These are phyloP conservation scores for Galaxias olidus DNA, from an alignment of 2,797 vertebrate genomes.

Conservation along the genomic window DNA sequence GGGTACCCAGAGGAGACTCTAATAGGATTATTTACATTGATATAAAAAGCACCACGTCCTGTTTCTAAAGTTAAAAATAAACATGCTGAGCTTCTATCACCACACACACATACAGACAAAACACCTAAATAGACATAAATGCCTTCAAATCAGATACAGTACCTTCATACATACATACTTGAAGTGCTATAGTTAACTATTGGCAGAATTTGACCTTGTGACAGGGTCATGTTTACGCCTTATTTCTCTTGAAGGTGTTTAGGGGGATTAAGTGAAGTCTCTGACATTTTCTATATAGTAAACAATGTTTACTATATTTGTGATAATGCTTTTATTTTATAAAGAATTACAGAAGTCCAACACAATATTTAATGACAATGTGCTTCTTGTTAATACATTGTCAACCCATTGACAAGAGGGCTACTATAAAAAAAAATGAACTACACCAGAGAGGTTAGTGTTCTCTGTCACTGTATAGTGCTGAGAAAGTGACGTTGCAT, in stretches of 20 bases:
- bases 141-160: background rate
- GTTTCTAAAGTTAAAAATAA: conserved; percentile 73
- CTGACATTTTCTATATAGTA: conserved; percentile 24
- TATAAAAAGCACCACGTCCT: conserved; percentile 75
- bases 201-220: background rate
- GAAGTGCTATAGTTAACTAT: background rate
- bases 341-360: too few species aligned
- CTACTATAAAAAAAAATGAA: background rate
- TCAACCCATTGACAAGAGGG: too few species aligned
- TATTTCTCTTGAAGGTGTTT: too few species aligned
- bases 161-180: background rate
- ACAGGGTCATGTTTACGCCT: too few species aligned
- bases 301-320: too few species aligned
- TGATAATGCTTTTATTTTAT: too few species aligned
- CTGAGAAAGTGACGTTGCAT: conserved; percentile 69
- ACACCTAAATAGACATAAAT: too few species aligned
- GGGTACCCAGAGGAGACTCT: conserved; percentile 36
- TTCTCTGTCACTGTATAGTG: conserved; percentile 12
- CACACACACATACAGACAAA: too few species aligned
- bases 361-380: too few species aligned
- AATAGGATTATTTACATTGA: conserved; percentile 68
- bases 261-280: too few species aligned
- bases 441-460: background rate
- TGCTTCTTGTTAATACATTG: too few species aligned
- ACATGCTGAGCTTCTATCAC: conserved; percentile 34